A percentile compares a stretch with the other conserved stretches of the same genome.
These are phyloP conservation scores for Eumeta japonica DNA, from an alignment of 1,140 invertebrate species.

Conservation along the genomic window DNA sequence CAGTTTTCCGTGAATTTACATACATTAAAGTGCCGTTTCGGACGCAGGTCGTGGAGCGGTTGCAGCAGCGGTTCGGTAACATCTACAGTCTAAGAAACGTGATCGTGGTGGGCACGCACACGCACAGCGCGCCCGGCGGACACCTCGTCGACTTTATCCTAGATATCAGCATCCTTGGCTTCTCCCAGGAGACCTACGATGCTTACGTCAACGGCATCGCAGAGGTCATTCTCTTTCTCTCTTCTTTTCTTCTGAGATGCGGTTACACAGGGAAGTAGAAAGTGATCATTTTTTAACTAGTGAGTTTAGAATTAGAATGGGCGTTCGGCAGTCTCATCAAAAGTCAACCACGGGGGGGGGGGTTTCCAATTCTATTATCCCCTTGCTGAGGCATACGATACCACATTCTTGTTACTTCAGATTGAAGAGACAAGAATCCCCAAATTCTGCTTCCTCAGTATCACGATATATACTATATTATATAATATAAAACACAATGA, in stretches of 20 bases:
- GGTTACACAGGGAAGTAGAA: background rate
- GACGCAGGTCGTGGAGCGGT: conserved; percentile 68
- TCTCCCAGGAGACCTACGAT: conserved; percentile 74
- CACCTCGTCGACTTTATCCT: conserved; percentile 83
- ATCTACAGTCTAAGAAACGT: conserved; percentile 78
- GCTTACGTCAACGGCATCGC: conserved; percentile 75
- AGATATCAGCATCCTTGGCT: conserved; percentile 82
- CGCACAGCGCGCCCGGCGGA: conserved; percentile 83
- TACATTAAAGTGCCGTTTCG: background rate
- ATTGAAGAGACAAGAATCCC: too few relatives aligned
- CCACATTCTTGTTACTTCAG: too few relatives aligned
- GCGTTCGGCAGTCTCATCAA: too few relatives aligned
- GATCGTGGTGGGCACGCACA: conserved; percentile 84
- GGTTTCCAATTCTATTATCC: too few relatives aligned
- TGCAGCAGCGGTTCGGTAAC: conserved; percentile 66
- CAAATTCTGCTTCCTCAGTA: too few relatives aligned
- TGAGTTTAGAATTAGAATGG: background rate
- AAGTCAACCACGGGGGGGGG: too few relatives aligned
- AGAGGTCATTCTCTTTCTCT: too few relatives aligned
- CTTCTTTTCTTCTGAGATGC: conserved; percentile 7
- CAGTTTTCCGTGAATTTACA: background rate
- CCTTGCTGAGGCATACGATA: too few relatives aligned
- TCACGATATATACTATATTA: too few relatives aligned
- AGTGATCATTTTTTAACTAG: background rate
- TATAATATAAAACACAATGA: too few relatives aligned